Percentiles rank a stretch among this genome's conserved stretches.
Conservation (phyloP, 2,888 invertebrate genomes). For the Lacanobia oleracea region DNA sequence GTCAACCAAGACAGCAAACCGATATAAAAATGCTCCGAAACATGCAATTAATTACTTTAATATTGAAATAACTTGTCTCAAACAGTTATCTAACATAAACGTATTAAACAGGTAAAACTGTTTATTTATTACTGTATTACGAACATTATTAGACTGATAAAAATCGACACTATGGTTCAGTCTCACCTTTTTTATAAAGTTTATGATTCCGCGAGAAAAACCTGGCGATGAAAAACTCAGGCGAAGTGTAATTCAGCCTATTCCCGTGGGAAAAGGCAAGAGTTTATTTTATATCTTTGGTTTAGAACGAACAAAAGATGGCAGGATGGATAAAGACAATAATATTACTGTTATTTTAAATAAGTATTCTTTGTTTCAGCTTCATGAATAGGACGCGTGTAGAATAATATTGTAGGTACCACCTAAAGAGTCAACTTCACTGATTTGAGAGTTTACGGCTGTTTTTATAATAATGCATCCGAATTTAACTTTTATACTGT, state of each 20-base stretch:
- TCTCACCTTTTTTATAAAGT: too few species aligned
- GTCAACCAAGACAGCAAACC: too few species aligned
- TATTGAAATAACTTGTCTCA: too few species aligned
- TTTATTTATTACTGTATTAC: background rate
- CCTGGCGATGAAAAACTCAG: background rate
- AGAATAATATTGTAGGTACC: slow-evolving; percentile 21
- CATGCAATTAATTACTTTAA: too few species aligned
- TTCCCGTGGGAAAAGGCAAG: background rate
- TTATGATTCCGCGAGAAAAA: background rate
- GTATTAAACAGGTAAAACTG: too few species aligned
- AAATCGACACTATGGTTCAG: background rate
- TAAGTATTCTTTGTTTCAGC: slow-evolving; percentile 46
- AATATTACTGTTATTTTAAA: slow-evolving; percentile 9
- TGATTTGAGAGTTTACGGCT: slow-evolving; percentile 2
- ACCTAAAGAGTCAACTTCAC: background rate
- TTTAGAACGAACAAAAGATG: background rate
- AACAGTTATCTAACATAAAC: background rate
- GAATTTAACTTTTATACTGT: slow-evolving; percentile 22
- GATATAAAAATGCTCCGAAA: too few species aligned
- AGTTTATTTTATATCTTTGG: background rate
- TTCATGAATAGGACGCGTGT: slow-evolving; percentile 28
- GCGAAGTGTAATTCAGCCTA: background rate
- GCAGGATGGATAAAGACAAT: background rate
- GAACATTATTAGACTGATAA: background rate
- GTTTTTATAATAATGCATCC: background rate